Conservation (phyloP, 1,140 invertebrate genomes). For the Hydropsyche tenuis region DNA sequence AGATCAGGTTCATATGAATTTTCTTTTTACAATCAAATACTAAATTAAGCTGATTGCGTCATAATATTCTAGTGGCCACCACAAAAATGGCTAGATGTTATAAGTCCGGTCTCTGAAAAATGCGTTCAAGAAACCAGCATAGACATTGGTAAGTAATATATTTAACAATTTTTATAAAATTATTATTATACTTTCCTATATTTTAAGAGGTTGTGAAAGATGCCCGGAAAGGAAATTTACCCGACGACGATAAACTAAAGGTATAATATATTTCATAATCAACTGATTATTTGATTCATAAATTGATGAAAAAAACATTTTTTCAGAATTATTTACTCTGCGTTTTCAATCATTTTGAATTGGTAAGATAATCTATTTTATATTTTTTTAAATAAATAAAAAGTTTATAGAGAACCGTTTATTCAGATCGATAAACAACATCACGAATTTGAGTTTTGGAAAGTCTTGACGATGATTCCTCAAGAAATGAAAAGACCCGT, state of each 20-base stretch:
- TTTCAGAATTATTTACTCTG: slow-evolving; percentile 47
- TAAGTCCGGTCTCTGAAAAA: slow-evolving; percentile 42
- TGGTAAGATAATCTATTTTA: slow-evolving; percentile 37
- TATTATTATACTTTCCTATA: no score
- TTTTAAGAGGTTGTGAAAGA: slow-evolving; percentile 40
- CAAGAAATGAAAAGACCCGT: slow-evolving; percentile 45
- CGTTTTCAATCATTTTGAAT: slow-evolving; percentile 42
- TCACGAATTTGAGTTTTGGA: slow-evolving; percentile 50
- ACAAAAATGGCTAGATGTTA: slow-evolving; percentile 35
- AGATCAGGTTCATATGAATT: neutral
- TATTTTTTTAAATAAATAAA: neutral
- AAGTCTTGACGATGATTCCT: slow-evolving; percentile 42
- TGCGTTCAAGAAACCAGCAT: slow-evolving; percentile 40
- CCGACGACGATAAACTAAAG: slow-evolving; percentile 39
- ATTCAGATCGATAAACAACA: slow-evolving; percentile 44
- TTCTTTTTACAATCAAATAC: neutral
- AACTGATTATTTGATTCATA: no score
- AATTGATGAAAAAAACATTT: no score
- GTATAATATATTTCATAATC: slow-evolving; percentile 34
- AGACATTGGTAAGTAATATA: slow-evolving; percentile 25
- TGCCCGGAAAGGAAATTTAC: slow-evolving; percentile 43
- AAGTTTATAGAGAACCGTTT: neutral
- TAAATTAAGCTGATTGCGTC: neutral
- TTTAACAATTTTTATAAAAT: no score
- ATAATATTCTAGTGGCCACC: slow-evolving; percentile 41